Conservation (phyloP, 2,797 vertebrate genomes). For the Morus bassanus region DNA sequence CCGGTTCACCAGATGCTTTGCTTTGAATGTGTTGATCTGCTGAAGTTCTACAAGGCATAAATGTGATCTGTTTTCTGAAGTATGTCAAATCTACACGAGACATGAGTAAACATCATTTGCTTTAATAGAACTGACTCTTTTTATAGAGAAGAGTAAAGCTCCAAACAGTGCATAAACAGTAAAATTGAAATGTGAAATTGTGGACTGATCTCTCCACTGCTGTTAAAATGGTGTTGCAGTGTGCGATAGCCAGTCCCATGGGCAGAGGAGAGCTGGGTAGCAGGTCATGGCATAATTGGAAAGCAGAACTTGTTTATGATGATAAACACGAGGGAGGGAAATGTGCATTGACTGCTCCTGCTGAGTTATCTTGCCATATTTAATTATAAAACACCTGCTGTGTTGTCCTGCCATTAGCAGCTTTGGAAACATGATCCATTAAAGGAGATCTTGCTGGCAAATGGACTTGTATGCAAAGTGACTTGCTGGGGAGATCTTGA, state of each 20-base stretch:
- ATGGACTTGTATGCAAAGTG: not conserved
- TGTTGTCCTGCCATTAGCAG: not conserved
- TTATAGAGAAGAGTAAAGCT: not conserved
- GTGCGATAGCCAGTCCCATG: not conserved
- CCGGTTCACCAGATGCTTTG: not conserved
- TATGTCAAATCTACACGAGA: not conserved
- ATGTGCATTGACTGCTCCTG: not conserved
- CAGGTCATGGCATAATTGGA: not conserved
- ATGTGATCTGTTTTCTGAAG: not conserved
- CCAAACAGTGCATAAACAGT: fast-evolving
- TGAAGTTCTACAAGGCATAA: not conserved
- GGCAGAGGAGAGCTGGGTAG: not conserved
- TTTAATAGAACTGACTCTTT: not conserved
- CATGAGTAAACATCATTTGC: not conserved
- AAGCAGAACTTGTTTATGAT: not conserved
- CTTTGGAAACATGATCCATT: slow-evolving; percentile 1
- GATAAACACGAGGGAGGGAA: not conserved
- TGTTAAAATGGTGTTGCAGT: not conserved
- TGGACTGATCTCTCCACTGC: not conserved
- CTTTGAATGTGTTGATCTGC: not conserved
- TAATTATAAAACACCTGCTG: slow-evolving; percentile 26
- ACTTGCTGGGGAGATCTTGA: not conserved
- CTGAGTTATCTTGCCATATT: not conserved
- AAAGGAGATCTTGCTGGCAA: not conserved
- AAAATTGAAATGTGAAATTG: not conserved